Evolutionary conservation across 2,888 invertebrate species (phyloP).

Genomic region (Ptychoptera contaminata): DNA sequence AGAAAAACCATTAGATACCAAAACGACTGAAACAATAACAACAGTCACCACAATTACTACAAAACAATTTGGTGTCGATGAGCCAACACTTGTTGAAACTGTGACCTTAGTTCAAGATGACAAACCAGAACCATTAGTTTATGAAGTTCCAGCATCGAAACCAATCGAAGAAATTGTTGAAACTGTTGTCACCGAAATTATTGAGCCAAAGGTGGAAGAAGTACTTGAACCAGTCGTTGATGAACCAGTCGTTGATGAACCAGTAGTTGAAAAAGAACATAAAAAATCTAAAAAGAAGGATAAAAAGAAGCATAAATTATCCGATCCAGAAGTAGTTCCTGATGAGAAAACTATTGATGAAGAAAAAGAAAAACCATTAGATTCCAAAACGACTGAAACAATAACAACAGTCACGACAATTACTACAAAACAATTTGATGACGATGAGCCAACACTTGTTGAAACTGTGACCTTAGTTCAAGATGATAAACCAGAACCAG

Average conservation of each 20-base stretch:
- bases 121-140: conserved; percentile 7
- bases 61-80: too few species aligned
- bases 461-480: conserved; percentile 12
- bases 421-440: too few species aligned
- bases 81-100: conserved; percentile 8
- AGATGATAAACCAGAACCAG: conserved; percentile 8
- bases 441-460: conserved; percentile 5
- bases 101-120: conserved; percentile 11
- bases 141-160: neutral
- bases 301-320: neutral
- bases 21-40: too few species aligned
- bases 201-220: neutral
- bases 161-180: neutral
- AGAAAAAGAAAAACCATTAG: neutral
- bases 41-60: too few species aligned
- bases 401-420: too few species aligned
- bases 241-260: conserved; percentile 18
- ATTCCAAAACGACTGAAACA: too few species aligned
- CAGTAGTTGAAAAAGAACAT: conserved; percentile 14
- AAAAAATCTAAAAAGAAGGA: conserved; percentile 9
- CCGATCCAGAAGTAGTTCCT: neutral
- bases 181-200: conserved; percentile 6
- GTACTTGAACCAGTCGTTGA: conserved; percentile 13
- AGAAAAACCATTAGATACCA: neutral
- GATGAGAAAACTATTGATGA: neutral